Base-by-base conservation (phyloP, 2,888 invertebrate species). In the Orchesella flavescens region DNA sequence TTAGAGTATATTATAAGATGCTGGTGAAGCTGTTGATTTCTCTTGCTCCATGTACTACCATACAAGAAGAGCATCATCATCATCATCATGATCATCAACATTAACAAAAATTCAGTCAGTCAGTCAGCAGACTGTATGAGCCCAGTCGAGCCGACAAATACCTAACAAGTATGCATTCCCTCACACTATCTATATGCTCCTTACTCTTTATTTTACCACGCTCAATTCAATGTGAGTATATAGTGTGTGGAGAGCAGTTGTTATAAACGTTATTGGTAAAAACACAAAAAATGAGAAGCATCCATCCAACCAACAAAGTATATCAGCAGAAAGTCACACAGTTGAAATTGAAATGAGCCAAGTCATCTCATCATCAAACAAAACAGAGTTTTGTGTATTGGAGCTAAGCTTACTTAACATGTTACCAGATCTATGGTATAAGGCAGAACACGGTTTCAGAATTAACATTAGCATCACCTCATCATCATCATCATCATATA, bases 351-450 rank as follows among this genome's bases (percentile, higher is more conserved):
- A 49, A 63, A 23, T 12, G 63, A 63, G 63, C 23, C 65, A 65
- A 63, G 63, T 63, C 65, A 65, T 65, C 65, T n/a, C 65, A 65
- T 65, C 34, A 65, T 65, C 65, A 65, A 44, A 65, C 65, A 65
- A 65, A 65, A 65, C 65, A 65, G 44, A 21, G n/a, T 49, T 17
- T 34, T 34, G 34, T 34, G 24, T 24, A 43, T 44, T 44, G 43
- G 49, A 49, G 12, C 5, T n/a, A 43, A 23, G 23, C 34, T n/a
- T 43, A 17, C 7, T 44, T 17, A 65, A 12, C 15, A 17, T 17
- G 19, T 44, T 17, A 44, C n/a, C 65, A 65, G 23, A 59, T 10
- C 17, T n/a, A n/a, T n/a, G n/a, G n/a, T n/a, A n/a, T 34, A 34
- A 34, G 34, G 13, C 24, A 24, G 12, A 57, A 19, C 53, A 53